phyloP scores from a whole-genome alignment of 1,140 invertebrate species.

The Octopus sinensis region DNA sequence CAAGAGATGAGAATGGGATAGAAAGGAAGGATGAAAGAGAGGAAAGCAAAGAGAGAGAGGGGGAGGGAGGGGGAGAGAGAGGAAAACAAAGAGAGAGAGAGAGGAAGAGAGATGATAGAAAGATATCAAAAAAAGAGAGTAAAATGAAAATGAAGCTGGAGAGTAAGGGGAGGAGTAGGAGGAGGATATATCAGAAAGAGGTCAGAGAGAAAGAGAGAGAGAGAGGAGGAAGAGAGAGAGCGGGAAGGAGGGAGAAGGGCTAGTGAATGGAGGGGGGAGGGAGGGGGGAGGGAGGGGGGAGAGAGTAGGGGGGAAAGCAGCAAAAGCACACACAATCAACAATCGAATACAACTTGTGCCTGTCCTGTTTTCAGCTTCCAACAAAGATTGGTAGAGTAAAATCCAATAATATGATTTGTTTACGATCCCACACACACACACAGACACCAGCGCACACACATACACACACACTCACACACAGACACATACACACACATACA shows the following conservation, averaged over 20 bases:
- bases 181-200: constrained; percentile 23
- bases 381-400: no score
- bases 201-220: constrained; percentile 20
- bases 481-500: not conserved
- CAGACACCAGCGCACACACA: no score
- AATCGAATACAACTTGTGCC: no score
- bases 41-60: not conserved
- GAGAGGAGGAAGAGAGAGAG: constrained; percentile 17
- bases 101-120: constrained; percentile 18
- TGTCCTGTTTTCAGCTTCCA: no score
- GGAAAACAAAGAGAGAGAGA: constrained; percentile 19
- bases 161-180: constrained; percentile 11
- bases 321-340: not conserved
- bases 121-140: constrained; percentile 7
- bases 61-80: constrained; percentile 13
- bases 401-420: constrained; percentile 3
- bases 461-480: constrained; percentile 12
- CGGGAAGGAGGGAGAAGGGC: constrained; percentile 4
- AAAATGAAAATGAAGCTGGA: constrained; percentile 6
- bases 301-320: not conserved
- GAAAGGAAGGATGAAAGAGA: not conserved
- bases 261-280: not conserved
- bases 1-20: not conserved
- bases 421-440: constrained; percentile 25
- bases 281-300: not conserved